phyloP scores from a whole-genome alignment of 2,113 vertebrate genomes.

The Dipodomys stephensi region DNA sequence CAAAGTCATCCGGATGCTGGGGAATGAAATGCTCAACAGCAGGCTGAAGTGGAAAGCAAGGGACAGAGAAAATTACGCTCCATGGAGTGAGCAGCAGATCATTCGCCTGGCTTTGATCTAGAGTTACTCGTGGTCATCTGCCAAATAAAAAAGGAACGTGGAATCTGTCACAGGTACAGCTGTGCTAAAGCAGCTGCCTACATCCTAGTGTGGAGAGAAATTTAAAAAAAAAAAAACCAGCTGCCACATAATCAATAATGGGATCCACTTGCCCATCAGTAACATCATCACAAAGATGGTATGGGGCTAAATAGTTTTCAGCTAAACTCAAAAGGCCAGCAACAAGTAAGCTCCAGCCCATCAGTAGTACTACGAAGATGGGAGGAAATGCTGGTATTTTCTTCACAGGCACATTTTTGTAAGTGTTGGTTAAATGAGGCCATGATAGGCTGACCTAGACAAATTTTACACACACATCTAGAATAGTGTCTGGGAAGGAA shows the following conservation, averaged over 20 bases:
- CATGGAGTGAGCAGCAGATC: neutral
- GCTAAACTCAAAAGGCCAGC: neutral
- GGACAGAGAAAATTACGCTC: neutral
- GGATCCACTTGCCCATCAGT: neutral
- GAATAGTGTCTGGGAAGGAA: neutral
- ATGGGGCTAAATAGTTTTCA: neutral
- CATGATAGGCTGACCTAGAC: neutral
- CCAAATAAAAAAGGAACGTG: neutral
- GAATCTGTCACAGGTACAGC: neutral
- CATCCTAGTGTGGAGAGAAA: neutral
- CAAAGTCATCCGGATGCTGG: neutral
- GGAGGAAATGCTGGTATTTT: neutral
- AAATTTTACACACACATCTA: neutral
- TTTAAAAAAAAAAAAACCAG: neutral
- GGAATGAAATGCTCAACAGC: neutral
- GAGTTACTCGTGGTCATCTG: neutral
- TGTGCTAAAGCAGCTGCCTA: neutral
- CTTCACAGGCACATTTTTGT: slow-evolving; percentile 30
- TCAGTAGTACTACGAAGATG: neutral
- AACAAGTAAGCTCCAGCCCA: neutral
- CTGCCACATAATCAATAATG: neutral
- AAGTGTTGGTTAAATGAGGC: slow-evolving; percentile 29
- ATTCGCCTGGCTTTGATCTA: neutral
- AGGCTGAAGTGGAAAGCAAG: neutral
- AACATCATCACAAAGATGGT: slow-evolving; percentile 35